Evolutionary conservation across 2,113 vertebrate species (phyloP), one percentile per base, ranked within the genome.

Genomic region (Anthoscopus minutus): DNA sequence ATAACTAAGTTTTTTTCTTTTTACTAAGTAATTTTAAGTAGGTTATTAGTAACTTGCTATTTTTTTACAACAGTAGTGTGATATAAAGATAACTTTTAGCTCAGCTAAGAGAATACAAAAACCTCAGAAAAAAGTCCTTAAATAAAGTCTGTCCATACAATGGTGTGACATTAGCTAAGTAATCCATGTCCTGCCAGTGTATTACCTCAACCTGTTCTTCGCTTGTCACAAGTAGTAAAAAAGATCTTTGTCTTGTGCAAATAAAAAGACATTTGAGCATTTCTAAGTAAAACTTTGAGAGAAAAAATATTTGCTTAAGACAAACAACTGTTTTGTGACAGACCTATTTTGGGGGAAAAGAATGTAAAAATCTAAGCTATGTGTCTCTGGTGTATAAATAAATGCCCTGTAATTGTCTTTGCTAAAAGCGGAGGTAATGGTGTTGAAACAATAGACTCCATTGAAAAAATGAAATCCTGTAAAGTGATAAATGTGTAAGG

Each of bases 401-500:
- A 94, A 94, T 93, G 81, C 37, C 62, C 81, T 94, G 62, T 89
- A 94, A 94, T 88, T 96, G 91, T 80, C 91, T 93, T 65, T 86
- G 74, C 78, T 92, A 82, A 70, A 94, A 94, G 89, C 73, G 74
- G 87, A 94, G 94, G 66, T 95, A 96, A 94, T 97, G 86, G 65
- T 82, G 78, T 91, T 81, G 89, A 94, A 95, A 96, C 91, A 97
- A 96, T 82, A 70, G 94, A 40, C 54, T 62, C 74, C 42, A 80
- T 92, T 96, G 91, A 96, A 96, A 94, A 95, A 94, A 94, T 91
- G 38, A 92, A 94, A 96, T 93, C 84, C 91, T 73, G 95, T 85
- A 54, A 94, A 85, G 87, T 95, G 94, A 95, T 87, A 89, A 93
- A 97, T 95, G 93, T 83, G 66, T 92, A 91, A 94, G 91, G 96